Evolutionary conservation across 2,888 invertebrate species (phyloP).

Genomic region (Hyposoter didymator): DNA sequence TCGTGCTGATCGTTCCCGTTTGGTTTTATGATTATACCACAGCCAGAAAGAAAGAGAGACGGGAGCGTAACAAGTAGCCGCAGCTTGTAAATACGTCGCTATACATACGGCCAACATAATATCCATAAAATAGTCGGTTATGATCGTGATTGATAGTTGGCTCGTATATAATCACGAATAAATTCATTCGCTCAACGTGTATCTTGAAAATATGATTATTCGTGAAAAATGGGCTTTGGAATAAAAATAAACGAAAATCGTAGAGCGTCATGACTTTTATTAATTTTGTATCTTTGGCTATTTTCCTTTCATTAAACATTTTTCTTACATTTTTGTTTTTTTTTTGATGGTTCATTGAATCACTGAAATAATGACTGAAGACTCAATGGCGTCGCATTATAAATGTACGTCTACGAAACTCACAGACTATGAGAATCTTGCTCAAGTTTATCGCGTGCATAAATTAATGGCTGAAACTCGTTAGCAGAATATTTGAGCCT

Average conservation of each 20-base stretch:
- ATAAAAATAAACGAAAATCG: background rate
- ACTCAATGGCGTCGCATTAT: background rate
- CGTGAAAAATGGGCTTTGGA: conserved; percentile 30
- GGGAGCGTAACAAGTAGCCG: conserved; percentile 60
- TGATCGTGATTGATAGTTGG: conserved; percentile 60
- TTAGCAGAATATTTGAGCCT: conserved; percentile 71
- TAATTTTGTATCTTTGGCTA: background rate
- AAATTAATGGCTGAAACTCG: conserved; percentile 76
- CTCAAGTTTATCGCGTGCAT: conserved; percentile 69
- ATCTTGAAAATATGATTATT: conserved; percentile 47
- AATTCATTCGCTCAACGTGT: conserved; percentile 41
- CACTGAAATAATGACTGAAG: background rate
- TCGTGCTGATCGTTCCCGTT: conserved; percentile 66
- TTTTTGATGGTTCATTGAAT: background rate
- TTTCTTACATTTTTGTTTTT: background rate
- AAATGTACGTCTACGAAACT: conserved; percentile 9
- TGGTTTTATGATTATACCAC: conserved; percentile 72
- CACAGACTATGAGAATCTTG: conserved; percentile 34
- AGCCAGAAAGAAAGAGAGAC: conserved; percentile 28
- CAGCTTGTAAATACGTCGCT: conserved; percentile 56
- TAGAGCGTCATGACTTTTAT: background rate
- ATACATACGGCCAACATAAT: conserved; percentile 53
- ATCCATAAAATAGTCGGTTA: conserved; percentile 63
- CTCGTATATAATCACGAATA: conserved; percentile 51
- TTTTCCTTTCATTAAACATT: background rate